These are phyloP conservation scores for Sebastes minor DNA, from an alignment of 2,797 vertebrate species.

Conservation along the genomic window DNA sequence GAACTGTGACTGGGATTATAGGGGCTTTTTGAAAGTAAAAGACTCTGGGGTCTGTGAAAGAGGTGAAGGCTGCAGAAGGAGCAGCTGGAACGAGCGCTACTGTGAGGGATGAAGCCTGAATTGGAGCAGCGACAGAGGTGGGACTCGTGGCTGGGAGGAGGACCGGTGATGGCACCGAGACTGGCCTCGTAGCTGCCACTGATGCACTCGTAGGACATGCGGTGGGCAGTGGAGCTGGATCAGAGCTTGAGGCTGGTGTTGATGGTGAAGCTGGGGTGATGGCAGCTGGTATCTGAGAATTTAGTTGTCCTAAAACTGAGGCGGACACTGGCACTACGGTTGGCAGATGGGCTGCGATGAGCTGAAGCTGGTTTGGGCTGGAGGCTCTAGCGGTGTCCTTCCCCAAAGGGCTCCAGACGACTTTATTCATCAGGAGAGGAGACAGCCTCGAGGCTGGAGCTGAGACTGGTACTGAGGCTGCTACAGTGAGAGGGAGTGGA, in stretches of 20 bases:
- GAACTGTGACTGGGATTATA: conserved; percentile 26
- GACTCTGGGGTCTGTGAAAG: conserved; percentile 30
- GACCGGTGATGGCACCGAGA: conserved; percentile 8
- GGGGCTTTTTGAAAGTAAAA: conserved; percentile 59
- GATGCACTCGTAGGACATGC: not conserved
- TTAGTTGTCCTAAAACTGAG: conserved; percentile 27
- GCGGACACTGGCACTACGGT: conserved; percentile 41
- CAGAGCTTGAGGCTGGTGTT: not conserved
- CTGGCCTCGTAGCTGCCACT: not conserved
- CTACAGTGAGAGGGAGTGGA: conserved; percentile 8
- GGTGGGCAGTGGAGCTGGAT: not conserved
- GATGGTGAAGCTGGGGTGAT: not conserved
- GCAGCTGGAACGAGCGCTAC: conserved; percentile 21
- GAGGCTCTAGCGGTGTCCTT: conserved; percentile 35
- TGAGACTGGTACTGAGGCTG: conserved; percentile 7
- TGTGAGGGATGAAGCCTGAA: conserved; percentile 20
- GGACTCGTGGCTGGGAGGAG: conserved; percentile 2
- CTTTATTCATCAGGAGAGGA: conserved; percentile 42
- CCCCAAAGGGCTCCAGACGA: conserved; percentile 60
- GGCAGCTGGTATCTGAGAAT: conserved; percentile 32
- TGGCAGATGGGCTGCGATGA: conserved; percentile 43
- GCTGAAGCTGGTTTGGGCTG: conserved; percentile 38
- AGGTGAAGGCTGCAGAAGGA: conserved; percentile 5
- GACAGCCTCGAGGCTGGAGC: conserved; percentile 29
- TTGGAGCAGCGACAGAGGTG: not conserved